Evolutionary conservation across 2,113 vertebrate genomes (phyloP), one percentile per base, ranked within the genome.

Genomic region (Saguinus imperator): DNA sequence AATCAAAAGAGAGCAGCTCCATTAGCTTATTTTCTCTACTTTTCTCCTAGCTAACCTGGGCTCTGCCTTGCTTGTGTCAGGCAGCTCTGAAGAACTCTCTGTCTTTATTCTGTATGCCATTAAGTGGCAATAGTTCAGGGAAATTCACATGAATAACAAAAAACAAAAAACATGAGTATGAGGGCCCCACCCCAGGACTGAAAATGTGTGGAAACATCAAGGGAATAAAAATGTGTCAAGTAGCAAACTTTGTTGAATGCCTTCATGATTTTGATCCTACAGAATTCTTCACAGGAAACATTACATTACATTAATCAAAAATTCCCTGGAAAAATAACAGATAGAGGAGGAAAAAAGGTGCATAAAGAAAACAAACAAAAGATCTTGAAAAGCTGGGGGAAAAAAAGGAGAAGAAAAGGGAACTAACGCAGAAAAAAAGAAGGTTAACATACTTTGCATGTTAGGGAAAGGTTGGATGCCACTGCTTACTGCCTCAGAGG

Each of bases 121-220:
- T 50, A 55, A 76, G 27, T 70, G 35, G 20, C 8, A 43, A 87
- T 87, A 48, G 40, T 40, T 92, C 52, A 89, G 76, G 68, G 68
- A 86, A 58, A n/a, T 32, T 37, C 37, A 48, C 32, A 68, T 40
- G 77, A 86, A 48, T 20, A 83, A 72, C 6, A 52, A n/a, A 40
- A 58, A n/a, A 61, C 37, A 70, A 68, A 37, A 91, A 76, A 35
- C 23, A 8, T 5, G 45, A 80, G 68, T 70, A 87, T 55, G 55
- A 21, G n/a, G 20, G 14, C 4, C 8, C 25, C 1, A 72, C 0
- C 20, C 1, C 0, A 29, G 17, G 29, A 32, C 17, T 18, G n/a
- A 70, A 2, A 58, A n/a, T 25, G 73, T 6, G 23, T 57, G n/a
- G 35, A 76, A 75, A 76, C 6, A 37, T 4, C 0, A 0, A 58